Percentiles rank a stretch among this genome's conserved stretches.
phyloP scores from a whole-genome alignment of 2,888 invertebrate species.

The Odontocerum albicorne region DNA sequence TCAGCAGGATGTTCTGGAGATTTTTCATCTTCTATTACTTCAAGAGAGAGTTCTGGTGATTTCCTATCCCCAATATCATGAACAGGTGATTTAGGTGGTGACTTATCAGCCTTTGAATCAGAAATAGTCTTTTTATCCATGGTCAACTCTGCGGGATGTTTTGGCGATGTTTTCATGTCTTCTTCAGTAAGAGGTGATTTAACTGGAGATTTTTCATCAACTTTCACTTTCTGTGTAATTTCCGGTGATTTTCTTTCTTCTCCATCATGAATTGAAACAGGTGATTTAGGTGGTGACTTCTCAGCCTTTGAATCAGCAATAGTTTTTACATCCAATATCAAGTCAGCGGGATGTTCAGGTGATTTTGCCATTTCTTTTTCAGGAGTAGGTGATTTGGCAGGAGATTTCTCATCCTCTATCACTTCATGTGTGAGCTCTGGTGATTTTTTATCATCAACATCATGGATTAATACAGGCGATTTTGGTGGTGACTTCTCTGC shows the following conservation, averaged over 20 bases:
- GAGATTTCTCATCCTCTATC: background rate
- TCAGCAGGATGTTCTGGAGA: background rate
- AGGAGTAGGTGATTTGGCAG: background rate
- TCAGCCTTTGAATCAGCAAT: background rate
- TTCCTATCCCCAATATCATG: no score
- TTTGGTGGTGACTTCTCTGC: background rate
- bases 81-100: no score
- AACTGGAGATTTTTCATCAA: background rate
- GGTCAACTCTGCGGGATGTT: no score
- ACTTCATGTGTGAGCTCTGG: no score
- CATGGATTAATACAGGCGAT: background rate
- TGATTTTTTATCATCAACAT: no score
- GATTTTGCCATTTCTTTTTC: background rate
- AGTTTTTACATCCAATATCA: conserved; percentile 4
- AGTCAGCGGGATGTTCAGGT: background rate
- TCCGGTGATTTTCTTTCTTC: background rate
- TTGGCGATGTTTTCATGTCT: no score
- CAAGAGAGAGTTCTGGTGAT: no score
- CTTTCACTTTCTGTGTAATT: background rate
- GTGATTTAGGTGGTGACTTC: conserved; percentile 1
- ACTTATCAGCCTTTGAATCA: no score
- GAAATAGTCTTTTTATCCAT: no score
- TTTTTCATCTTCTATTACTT: background rate
- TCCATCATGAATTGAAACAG: background rate
- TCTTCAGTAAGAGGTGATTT: no score